These are phyloP conservation scores for Chelonoidis abingdonii DNA, from an alignment of 2,113 vertebrate species.

Conservation along the genomic window DNA sequence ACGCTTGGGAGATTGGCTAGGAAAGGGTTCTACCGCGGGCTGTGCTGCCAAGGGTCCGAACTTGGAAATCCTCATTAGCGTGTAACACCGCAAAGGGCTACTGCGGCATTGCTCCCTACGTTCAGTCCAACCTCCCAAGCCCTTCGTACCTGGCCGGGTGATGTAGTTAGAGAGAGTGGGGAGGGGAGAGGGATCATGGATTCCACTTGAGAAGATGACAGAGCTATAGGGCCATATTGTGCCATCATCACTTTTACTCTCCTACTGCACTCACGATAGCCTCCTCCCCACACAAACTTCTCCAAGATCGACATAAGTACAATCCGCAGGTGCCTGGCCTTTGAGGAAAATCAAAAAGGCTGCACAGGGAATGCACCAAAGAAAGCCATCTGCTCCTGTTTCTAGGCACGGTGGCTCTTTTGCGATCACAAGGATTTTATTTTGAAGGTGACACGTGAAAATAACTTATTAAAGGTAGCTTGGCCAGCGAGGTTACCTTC, in stretches of 20 bases:
- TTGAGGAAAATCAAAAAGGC: neutral
- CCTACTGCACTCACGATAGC: neutral
- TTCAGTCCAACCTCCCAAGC: neutral
- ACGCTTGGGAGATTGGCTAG: neutral
- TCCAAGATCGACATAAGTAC: neutral
- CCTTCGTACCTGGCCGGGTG: neutral
- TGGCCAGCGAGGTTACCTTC: neutral
- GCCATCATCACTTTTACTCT: neutral
- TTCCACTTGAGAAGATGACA: neutral
- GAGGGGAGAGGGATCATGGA: neutral
- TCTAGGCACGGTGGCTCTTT: neutral
- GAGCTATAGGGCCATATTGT: neutral
- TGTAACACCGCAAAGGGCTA: neutral
- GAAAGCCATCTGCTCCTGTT: neutral
- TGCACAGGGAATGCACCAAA: neutral
- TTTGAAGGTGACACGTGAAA: constrained; percentile 24
- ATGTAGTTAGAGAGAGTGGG: neutral
- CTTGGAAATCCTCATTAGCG: constrained; percentile 47
- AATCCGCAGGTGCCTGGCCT: neutral
- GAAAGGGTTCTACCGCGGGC: neutral
- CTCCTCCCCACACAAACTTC: neutral
- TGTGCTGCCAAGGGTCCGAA: neutral
- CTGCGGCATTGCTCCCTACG: neutral
- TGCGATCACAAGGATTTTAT: neutral
- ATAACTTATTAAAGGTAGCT: neutral